Evolutionary conservation across 2,113 vertebrate species (phyloP).

Genomic region (Chelonoidis abingdonii): DNA sequence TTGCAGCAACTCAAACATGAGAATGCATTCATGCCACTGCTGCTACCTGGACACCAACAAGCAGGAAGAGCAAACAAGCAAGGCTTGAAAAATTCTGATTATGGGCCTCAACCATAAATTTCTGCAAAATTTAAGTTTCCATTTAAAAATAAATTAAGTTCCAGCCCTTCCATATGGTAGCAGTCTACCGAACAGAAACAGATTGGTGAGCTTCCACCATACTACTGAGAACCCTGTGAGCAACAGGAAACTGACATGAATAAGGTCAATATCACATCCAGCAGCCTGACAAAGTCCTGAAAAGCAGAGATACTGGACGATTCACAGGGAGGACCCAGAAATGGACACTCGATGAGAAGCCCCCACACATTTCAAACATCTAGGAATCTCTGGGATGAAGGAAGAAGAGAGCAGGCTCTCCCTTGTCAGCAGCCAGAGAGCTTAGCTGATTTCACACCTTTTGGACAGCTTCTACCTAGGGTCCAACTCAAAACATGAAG

Average conservation of each 20-base stretch:
- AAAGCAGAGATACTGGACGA: no score
- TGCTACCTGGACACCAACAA: background rate
- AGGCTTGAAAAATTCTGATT: background rate
- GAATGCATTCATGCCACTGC: background rate
- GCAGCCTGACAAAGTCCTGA: background rate
- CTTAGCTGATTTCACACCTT: no score
- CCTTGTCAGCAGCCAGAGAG: no score
- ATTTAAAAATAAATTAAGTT: background rate
- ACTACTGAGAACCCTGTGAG: background rate
- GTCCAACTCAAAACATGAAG: no score
- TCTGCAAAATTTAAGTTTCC: background rate
- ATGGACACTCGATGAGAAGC: no score
- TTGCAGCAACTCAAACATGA: constrained; percentile 4
- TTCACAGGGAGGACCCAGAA: no score
- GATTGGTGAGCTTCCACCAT: background rate
- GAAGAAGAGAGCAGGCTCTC: no score
- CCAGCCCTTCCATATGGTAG: background rate
- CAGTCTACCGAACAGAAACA: background rate
- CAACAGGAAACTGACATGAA: background rate
- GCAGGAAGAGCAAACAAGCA: constrained; percentile 2
- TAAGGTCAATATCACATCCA: background rate
- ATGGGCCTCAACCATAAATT: background rate
- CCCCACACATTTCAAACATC: no score
- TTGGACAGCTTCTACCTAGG: no score
- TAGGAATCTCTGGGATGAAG: no score